Base-by-base conservation (phyloP, 2,113 vertebrate species). In the Misgurnus anguillicaudatus region DNA sequence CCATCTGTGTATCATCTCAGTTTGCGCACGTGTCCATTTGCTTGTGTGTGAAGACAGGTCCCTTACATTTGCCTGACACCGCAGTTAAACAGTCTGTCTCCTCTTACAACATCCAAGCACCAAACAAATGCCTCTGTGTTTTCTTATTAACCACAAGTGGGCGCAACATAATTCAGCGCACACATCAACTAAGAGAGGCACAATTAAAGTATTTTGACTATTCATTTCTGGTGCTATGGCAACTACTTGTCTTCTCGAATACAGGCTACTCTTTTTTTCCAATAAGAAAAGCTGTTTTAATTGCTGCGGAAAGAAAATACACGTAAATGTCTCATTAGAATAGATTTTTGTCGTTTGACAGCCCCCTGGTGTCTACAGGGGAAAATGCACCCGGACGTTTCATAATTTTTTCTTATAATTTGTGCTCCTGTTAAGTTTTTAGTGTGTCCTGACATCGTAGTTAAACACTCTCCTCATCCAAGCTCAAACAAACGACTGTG, bases 41-140 rank as follows among this genome's bases (percentile, higher is more conserved):
- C 10, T 10, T 78, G 76, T n/a, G 11, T 48, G 64, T 60, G 65
- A 38, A 68, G 61, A 69, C n/a, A 19, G 31, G 38, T 55, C 47
- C 31, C 11, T 51, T 65, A 16, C 19, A 14, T 55, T 70, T 39
- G 60, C 3, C 7, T 10, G 0, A 9, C 14, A 38, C 57, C 71
- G 5, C 53, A 55, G 47, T 55, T n/a, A 24, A 53, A 21, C 47
- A 42, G 24, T 53, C 4, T 16, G 11, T 51, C 75, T 66, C 38
- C 57, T 6, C n/a, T 42, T n/a, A 72, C 69, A 38, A 11, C 11
- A 42, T 74, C 57, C 60, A 74, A 74, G 71, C 39, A 47, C 39
- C 45, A 47, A 61, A 74, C 71, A 74, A 74, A 36, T 61, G 14
- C 4, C 71, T 62, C 14, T 14, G 7, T 74, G 71, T 74, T 62